phyloP scores from a whole-genome alignment of 2,797 vertebrate species.

The Notamacropus eugenii region DNA sequence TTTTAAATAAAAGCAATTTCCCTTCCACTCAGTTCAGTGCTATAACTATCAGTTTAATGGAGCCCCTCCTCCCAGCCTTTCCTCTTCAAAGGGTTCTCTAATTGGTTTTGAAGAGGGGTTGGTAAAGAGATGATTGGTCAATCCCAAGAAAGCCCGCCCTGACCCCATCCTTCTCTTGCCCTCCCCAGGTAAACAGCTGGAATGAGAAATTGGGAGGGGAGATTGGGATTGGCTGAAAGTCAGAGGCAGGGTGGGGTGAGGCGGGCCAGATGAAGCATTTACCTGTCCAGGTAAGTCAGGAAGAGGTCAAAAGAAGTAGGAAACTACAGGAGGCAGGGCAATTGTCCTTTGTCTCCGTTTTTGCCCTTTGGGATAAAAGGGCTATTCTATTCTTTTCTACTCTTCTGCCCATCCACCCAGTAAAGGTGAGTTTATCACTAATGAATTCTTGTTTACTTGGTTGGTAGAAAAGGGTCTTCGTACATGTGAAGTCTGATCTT shows the following conservation, averaged over 20 bases:
- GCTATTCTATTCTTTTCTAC: slow-evolving; percentile 37
- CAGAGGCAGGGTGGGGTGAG: slow-evolving; percentile 63
- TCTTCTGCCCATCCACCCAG: slow-evolving; percentile 57
- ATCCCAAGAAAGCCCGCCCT: background rate
- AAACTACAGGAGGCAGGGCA: slow-evolving; percentile 39
- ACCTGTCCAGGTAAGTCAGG: slow-evolving; percentile 82
- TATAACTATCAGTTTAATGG: background rate
- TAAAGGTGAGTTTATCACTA: slow-evolving; percentile 81
- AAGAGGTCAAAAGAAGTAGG: slow-evolving; percentile 76
- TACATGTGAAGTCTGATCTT: slow-evolving; percentile 38
- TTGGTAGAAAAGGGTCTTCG: slow-evolving; percentile 57
- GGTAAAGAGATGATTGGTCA: slow-evolving; percentile 57
- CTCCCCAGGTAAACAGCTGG: slow-evolving; percentile 77
- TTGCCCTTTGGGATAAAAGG: slow-evolving; percentile 57
- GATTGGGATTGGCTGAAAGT: slow-evolving; percentile 69
- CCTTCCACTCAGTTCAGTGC: background rate
- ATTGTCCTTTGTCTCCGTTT: slow-evolving; percentile 34
- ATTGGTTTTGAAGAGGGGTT: slow-evolving; percentile 25
- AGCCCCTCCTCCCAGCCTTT: background rate
- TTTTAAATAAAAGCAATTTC: background rate
- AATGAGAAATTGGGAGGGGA: slow-evolving; percentile 61
- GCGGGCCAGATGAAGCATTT: slow-evolving; percentile 64
- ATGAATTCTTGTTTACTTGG: slow-evolving; percentile 76
- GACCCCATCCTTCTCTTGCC: background rate
- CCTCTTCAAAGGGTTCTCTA: background rate